Evolutionary conservation across 2,113 vertebrate genomes (phyloP), one percentile per base, ranked within the genome.

Genomic region (Scartelaos histophorus): DNA sequence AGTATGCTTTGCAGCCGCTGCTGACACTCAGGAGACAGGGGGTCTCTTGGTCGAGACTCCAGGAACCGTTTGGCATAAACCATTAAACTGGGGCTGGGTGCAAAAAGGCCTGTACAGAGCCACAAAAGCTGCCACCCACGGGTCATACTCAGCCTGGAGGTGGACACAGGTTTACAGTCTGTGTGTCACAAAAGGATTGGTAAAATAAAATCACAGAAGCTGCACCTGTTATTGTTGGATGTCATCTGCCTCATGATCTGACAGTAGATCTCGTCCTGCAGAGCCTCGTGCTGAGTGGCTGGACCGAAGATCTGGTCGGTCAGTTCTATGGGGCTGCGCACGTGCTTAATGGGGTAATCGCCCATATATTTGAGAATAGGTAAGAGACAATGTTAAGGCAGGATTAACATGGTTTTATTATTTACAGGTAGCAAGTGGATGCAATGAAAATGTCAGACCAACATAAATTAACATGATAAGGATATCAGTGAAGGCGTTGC

Each of bases 191-290:
- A 22, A 19, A 21, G 0, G 45, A 53, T 16, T 25, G 0, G 2
- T 24, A 24, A 73, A 1, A 34, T 1, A 34, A 3, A n/a, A 5
- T 68, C 10, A 34, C 34, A 21, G 34, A 46, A 19, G n/a, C 21
- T 54, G 75, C 88, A 99, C 97, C 95, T 96, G 87, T 85, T 94
- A 74, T 35, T 86, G 83, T 99, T 98, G 53, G 81, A 82, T 0
- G 96, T 98, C 87, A 99, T 91, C 83, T 99, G 97, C 84, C 95
- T 98, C 94, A 99, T 94, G 69, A 99, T 96, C 92, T 99, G 97
- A 78, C 97, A 99, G 90, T 98, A 98, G 80, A 98, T 90, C 77
- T 99, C 97, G 3, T 99, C 96, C 82, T 88, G 86, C 22, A 99
- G 88, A 1, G 79, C 76, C 0, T 89, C 69, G 1, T 97, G 87